Percentiles rank a stretch among this genome's conserved stretches.
Evolutionary conservation across 1,140 invertebrate genomes (phyloP).

Genomic region (Drosophila navojoa): DNA sequence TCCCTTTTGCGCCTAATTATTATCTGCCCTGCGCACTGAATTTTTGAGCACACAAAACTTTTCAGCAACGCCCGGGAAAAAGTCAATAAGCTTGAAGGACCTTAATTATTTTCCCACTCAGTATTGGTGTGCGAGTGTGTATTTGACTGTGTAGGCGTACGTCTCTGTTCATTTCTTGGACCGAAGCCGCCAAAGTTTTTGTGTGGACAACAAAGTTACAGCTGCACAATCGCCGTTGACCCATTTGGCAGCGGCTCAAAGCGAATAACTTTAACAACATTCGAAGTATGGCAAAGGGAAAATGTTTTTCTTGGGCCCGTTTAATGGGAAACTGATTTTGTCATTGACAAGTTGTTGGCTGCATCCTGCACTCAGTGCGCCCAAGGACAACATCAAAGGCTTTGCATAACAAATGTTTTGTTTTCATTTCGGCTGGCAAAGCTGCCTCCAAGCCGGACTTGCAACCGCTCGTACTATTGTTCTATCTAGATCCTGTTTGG

Average conservation of each 20-base stretch:
- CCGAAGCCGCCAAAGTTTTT: conserved; percentile 47
- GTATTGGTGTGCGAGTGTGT: conserved; percentile 26
- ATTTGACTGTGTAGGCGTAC: neutral
- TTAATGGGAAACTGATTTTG: conserved; percentile 60
- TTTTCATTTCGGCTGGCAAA: conserved; percentile 53
- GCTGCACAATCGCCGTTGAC: conserved; percentile 42
- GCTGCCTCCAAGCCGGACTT: conserved; percentile 50
- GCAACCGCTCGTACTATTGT: conserved; percentile 57
- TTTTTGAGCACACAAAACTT: conserved; percentile 46
- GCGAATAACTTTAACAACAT: conserved; percentile 20
- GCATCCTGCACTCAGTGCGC: conserved; percentile 49
- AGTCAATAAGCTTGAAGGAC: conserved; percentile 73
- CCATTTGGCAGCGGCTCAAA: conserved; percentile 58
- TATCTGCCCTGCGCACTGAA: conserved; percentile 53
- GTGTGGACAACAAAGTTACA: conserved; percentile 28
- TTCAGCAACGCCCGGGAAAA: conserved; percentile 21
- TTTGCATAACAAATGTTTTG: conserved; percentile 78
- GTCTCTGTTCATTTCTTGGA: conserved; percentile 29
- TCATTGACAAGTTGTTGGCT: conserved; percentile 55
- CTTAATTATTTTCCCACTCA: conserved; percentile 67
- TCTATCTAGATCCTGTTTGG: conserved; percentile 37
- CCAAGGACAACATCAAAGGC: conserved; percentile 79
- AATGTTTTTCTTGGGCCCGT: conserved; percentile 34
- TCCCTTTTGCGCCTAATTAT: conserved; percentile 62
- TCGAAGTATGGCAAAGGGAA: conserved; percentile 18